Conservation (phyloP, 1,140 invertebrate genomes). For the Sminthurinus signatus region DNA sequence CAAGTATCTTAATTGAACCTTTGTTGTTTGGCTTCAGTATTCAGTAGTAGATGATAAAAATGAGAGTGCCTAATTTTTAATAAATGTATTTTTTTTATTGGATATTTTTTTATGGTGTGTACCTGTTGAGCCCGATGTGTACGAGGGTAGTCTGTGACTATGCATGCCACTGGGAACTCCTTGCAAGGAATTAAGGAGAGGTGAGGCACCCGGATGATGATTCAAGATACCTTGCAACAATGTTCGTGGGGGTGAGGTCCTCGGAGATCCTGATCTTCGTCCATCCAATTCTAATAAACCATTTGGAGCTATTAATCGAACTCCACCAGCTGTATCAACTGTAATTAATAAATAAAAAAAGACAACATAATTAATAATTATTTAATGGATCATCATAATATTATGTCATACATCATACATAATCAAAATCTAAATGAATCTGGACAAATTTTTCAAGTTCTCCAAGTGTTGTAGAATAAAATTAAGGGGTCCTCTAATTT, state of each 20-base stretch:
- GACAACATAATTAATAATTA: conserved; percentile 10
- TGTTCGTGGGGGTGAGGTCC: conserved; percentile 42
- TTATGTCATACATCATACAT: not conserved
- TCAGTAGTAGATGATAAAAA: no score
- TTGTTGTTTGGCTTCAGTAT: no score
- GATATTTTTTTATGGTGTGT: no score
- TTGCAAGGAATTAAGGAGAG: conserved; percentile 34
- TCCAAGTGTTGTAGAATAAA: not conserved
- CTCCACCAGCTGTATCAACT: conserved; percentile 38
- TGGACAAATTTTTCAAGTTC: no score
- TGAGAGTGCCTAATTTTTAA: no score
- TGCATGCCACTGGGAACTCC: conserved; percentile 34
- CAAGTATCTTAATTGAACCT: no score
- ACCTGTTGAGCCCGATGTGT: conserved; percentile 40
- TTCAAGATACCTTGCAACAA: conserved; percentile 58
- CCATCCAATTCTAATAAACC: conserved; percentile 39
- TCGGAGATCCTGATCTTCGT: conserved; percentile 27
- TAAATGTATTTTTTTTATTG: no score
- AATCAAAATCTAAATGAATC: not conserved
- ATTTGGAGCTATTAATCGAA: conserved; percentile 33
- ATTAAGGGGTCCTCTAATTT: not conserved
- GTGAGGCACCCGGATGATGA: conserved; percentile 47
- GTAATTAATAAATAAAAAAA: conserved; percentile 30
- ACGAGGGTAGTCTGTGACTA: conserved; percentile 34
- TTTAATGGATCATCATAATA: not conserved